Evolutionary conservation across 2,797 vertebrate genomes (phyloP).

Genomic region (Esox masquinongy): DNA sequence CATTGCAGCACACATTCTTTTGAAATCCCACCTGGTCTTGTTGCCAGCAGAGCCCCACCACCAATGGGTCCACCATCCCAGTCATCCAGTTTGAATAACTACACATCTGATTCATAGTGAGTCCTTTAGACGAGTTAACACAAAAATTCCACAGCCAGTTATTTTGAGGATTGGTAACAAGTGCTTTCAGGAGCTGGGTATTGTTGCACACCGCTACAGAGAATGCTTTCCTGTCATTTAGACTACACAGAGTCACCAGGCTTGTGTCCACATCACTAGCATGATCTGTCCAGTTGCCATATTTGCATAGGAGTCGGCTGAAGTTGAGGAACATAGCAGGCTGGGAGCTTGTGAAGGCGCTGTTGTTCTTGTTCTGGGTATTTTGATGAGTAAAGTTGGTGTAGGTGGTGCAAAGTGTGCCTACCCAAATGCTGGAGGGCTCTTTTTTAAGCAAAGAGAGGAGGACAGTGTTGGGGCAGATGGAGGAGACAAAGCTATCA

Average conservation of each 20-base stretch:
- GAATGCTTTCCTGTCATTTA: conserved; percentile 67
- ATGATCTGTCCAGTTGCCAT: conserved; percentile 63
- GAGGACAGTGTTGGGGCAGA: conserved; percentile 64
- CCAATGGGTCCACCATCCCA: conserved; percentile 63
- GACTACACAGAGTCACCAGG: conserved; percentile 72
- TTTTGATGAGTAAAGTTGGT: conserved; percentile 32
- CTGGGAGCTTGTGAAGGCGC: conserved; percentile 8
- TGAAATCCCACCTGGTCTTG: conserved; percentile 66
- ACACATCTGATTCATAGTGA: conserved; percentile 65
- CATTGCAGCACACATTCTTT: conserved; percentile 73
- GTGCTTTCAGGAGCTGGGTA: conserved; percentile 50
- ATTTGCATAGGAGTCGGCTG: conserved; percentile 70
- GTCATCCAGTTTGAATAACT: conserved; percentile 66
- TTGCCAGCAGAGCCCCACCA: conserved; percentile 76
- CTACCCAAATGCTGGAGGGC: conserved; percentile 70
- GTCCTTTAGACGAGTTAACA: conserved; percentile 54
- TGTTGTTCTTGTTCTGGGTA: conserved; percentile 15
- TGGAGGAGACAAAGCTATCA: conserved; percentile 61
- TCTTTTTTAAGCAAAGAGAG: conserved; percentile 61
- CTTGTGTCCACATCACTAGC: conserved; percentile 47
- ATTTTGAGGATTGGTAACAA: conserved; percentile 53
- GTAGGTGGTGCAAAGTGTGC: conserved; percentile 66
- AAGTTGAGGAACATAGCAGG: conserved; percentile 56
- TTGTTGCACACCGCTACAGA: conserved; percentile 64
- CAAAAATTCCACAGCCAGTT: conserved; percentile 75